phyloP scores from a whole-genome alignment of 2,888 invertebrate genomes.

The Melinaea menophilus region DNA sequence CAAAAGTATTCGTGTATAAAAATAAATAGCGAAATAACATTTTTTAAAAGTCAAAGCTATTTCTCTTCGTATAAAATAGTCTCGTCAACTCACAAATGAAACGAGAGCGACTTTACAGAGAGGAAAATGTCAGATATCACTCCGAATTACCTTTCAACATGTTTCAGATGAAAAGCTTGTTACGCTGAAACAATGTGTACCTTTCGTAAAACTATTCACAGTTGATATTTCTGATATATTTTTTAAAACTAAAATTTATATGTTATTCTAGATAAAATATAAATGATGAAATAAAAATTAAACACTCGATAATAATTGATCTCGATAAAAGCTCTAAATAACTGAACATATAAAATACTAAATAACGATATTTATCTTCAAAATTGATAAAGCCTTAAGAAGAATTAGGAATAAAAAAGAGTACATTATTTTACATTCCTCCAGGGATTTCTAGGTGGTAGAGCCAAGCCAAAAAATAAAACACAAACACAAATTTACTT shows the following conservation, averaged over 20 bases:
- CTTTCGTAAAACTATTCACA: neutral
- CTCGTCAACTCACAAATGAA: neutral
- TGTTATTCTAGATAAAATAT: too few relatives aligned
- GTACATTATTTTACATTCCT: too few relatives aligned
- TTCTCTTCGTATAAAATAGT: neutral
- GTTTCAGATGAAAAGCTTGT: neutral
- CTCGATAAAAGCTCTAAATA: too few relatives aligned
- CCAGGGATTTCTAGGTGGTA: too few relatives aligned
- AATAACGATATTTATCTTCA: too few relatives aligned
- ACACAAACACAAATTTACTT: too few relatives aligned
- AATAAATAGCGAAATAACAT: neutral
- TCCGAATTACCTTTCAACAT: neutral
- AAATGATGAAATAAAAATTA: too few relatives aligned
- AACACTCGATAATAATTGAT: too few relatives aligned
- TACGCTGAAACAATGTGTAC: neutral
- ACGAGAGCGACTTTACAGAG: neutral
- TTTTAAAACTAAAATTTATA: neutral
- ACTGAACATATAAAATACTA: too few relatives aligned
- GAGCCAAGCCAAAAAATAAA: too few relatives aligned
- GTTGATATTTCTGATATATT: neutral
- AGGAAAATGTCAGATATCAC: slow-evolving; percentile 4
- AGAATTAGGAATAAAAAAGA: too few relatives aligned
- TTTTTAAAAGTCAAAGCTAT: neutral
- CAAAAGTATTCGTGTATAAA: neutral
- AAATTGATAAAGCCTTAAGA: too few relatives aligned